phyloP scores from a whole-genome alignment of 2,113 vertebrate genomes.

The Scytalopus superciliaris region DNA sequence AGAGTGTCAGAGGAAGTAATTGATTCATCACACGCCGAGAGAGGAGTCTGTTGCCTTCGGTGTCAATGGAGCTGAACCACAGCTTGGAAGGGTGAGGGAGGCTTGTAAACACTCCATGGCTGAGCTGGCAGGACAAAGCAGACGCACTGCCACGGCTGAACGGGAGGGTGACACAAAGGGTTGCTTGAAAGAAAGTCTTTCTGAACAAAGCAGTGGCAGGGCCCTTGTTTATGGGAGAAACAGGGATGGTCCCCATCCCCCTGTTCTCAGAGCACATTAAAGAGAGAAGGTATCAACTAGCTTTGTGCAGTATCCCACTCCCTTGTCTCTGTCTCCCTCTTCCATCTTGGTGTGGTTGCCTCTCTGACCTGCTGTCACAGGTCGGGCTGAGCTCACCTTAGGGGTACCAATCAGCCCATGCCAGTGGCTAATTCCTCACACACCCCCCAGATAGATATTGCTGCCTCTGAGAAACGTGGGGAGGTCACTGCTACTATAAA shows the following conservation, averaged over 20 bases:
- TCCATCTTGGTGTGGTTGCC: accelerated
- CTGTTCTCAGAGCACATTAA: neutral
- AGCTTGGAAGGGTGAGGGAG: slow-evolving; percentile 69
- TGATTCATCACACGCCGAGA: slow-evolving; percentile 72
- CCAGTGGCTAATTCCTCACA: neutral
- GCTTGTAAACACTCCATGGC: slow-evolving; percentile 73
- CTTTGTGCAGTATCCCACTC: neutral
- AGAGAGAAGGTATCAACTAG: neutral
- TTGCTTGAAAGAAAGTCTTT: slow-evolving; percentile 56
- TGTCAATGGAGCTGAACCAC: slow-evolving; percentile 77
- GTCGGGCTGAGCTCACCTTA: neutral
- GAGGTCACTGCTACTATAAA: neutral
- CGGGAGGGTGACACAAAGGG: slow-evolving; percentile 31
- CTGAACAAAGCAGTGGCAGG: slow-evolving; percentile 22
- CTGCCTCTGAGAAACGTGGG: accelerated
- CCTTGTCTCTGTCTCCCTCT: neutral
- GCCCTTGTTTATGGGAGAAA: slow-evolving; percentile 15
- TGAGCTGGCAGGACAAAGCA: slow-evolving; percentile 71
- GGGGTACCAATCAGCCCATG: neutral
- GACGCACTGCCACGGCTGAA: neutral
- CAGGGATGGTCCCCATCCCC: neutral
- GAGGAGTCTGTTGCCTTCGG: slow-evolving; percentile 71
- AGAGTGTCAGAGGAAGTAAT: slow-evolving; percentile 77
- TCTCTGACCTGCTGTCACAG: neutral
- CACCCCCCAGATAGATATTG: neutral